Conservation (phyloP, 2,113 vertebrate species). For the Rhinolophus ferrumequinum region DNA sequence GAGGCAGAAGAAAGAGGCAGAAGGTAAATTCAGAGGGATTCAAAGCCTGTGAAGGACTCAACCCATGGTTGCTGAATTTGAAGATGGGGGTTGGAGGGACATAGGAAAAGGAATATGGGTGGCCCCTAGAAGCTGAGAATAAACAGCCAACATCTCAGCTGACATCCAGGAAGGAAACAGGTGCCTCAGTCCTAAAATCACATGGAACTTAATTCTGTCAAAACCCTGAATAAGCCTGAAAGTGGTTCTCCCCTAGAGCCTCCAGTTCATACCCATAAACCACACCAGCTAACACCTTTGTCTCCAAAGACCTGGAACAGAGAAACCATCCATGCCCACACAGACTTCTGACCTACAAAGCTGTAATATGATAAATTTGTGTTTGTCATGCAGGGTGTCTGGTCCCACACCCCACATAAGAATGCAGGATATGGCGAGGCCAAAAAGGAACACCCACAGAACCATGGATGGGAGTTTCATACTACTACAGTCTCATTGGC, state of each 20-base stretch:
- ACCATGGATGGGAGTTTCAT: no score
- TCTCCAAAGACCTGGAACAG: neutral
- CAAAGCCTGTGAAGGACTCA: neutral
- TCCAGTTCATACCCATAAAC: neutral
- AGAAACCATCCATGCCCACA: neutral
- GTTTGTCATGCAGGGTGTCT: neutral
- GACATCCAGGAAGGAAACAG: neutral
- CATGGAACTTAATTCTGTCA: neutral
- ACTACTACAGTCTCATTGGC: no score
- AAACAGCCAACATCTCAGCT: neutral
- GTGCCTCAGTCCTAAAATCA: neutral
- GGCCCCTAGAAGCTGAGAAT: neutral
- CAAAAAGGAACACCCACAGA: no score
- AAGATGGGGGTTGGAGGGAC: neutral
- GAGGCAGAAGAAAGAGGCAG: neutral
- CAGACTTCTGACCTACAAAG: constrained; percentile 8
- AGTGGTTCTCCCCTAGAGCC: neutral
- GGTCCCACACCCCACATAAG: no score
- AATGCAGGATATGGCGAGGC: no score
- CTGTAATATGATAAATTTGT: neutral
- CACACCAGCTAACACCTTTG: neutral
- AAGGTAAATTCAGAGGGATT: neutral
- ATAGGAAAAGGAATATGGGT: neutral
- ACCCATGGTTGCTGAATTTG: neutral
- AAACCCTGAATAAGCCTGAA: neutral